phyloP scores from a whole-genome alignment of 2,888 invertebrate species.

The Philopedon plagiatum region DNA sequence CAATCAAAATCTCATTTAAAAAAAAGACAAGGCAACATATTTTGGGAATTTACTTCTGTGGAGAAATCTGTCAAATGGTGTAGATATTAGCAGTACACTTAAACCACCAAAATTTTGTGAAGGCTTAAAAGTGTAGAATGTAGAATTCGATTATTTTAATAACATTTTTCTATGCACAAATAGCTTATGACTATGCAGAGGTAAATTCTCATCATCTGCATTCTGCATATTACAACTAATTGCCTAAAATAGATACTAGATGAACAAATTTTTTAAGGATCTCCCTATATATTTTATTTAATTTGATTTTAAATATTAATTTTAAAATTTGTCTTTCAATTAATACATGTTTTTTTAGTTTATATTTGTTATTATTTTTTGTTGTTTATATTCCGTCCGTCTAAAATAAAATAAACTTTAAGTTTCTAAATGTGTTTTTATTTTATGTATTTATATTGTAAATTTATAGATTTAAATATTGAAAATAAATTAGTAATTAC shows the following conservation, averaged over 20 bases:
- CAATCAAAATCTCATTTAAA: too few species aligned
- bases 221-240: too few species aligned
- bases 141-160: too few species aligned
- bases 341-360: background rate
- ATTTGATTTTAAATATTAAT: background rate
- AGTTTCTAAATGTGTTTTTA: conserved; percentile 10
- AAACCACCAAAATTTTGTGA: too few species aligned
- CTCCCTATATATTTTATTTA: background rate
- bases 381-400: conserved; percentile 64
- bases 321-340: background rate
- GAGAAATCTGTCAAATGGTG: too few species aligned
- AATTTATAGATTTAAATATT: conserved; percentile 14
- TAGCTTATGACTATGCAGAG: too few species aligned
- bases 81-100: too few species aligned
- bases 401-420: conserved; percentile 14
- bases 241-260: background rate
- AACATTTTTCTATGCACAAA: too few species aligned
- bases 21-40: too few species aligned
- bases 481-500: conserved; percentile 14
- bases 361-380: conserved; percentile 10
- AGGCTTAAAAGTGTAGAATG: too few species aligned
- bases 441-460: conserved; percentile 20
- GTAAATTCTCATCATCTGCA: too few species aligned
- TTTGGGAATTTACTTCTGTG: too few species aligned
- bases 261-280: background rate